Evolutionary conservation across 2,888 invertebrate genomes (phyloP).

Genomic region (Andrena marginata): DNA sequence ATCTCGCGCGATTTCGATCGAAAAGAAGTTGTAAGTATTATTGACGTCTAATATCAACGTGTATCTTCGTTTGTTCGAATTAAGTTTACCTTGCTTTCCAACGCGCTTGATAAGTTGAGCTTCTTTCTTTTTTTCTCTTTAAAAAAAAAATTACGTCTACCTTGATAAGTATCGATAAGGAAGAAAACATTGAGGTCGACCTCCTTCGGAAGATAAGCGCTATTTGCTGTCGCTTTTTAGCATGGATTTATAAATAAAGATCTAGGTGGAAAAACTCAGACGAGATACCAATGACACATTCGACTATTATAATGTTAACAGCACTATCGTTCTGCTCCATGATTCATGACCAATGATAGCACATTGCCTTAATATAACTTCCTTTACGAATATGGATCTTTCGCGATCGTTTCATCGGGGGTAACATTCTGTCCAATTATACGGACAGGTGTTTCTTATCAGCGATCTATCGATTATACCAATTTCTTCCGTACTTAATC

Average conservation of each 20-base stretch:
- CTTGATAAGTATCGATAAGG: slow-evolving; percentile 9
- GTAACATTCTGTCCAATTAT: slow-evolving; percentile 9
- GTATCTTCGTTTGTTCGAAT: not conserved
- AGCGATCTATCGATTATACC: not conserved
- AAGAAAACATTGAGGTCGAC: slow-evolving; percentile 5
- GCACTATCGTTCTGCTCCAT: slow-evolving; percentile 28
- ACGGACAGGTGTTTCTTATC: not conserved
- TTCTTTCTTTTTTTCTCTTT: not conserved
- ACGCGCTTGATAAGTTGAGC: not conserved
- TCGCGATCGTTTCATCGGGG: slow-evolving; percentile 13
- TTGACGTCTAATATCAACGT: too few species aligned
- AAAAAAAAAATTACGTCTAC: not conserved
- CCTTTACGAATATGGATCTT: slow-evolving; percentile 28
- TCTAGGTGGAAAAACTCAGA: slow-evolving; percentile 28
- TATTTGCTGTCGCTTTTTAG: slow-evolving; percentile 4
- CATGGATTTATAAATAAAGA: slow-evolving; percentile 31
- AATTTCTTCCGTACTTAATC: not conserved
- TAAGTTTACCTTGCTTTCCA: not conserved
- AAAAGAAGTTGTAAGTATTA: not conserved
- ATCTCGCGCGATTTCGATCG: not conserved
- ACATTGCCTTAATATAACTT: slow-evolving; percentile 46
- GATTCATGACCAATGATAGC: slow-evolving; percentile 41
- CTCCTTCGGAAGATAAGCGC: slow-evolving; percentile 1
- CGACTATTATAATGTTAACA: slow-evolving; percentile 17
- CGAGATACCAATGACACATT: slow-evolving; percentile 19